Evolutionary conservation across 2,888 invertebrate genomes (phyloP).

Genomic region (Andrena camellia): DNA sequence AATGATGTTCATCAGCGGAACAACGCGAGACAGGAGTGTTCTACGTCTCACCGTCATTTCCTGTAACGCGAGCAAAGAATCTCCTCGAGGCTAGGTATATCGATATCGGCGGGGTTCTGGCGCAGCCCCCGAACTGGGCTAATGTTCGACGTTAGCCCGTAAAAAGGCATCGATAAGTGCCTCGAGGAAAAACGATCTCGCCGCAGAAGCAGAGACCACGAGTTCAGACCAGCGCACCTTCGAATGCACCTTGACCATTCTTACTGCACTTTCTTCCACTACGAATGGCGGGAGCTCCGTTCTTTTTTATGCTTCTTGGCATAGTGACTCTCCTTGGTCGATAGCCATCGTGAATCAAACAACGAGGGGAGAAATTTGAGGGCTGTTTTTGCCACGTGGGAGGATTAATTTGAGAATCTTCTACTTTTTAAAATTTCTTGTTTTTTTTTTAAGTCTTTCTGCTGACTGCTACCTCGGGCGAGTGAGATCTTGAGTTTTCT

Average conservation of each 20-base stretch:
- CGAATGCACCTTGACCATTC: slow-evolving; percentile 29
- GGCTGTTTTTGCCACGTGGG: too few relatives aligned
- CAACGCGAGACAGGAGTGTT: slow-evolving; percentile 11
- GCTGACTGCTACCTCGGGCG: too few relatives aligned
- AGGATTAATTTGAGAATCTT: too few relatives aligned
- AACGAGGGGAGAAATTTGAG: neutral
- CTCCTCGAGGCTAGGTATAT: slow-evolving; percentile 31
- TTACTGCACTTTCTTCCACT: slow-evolving; percentile 1
- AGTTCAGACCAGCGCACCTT: neutral
- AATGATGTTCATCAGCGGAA: slow-evolving; percentile 40
- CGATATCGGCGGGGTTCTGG: slow-evolving; percentile 46
- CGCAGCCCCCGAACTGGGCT: slow-evolving; percentile 42
- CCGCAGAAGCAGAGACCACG: slow-evolving; percentile 30
- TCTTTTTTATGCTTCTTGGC: neutral
- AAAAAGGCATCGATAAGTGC: slow-evolving; percentile 64
- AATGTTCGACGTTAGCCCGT: slow-evolving; percentile 52
- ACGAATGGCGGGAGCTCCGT: neutral
- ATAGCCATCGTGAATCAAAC: neutral
- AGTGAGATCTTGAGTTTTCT: too few relatives aligned
- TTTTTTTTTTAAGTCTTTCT: too few relatives aligned
- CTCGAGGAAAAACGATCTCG: slow-evolving; percentile 45
- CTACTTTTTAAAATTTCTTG: too few relatives aligned
- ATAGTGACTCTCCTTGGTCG: neutral
- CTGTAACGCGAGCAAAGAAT: slow-evolving; percentile 47
- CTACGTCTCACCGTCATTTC: slow-evolving; percentile 21